A percentile compares a stretch with the other conserved stretches of the same genome.
Evolutionary conservation across 2,888 invertebrate species (phyloP).

Genomic region (Polymixis flavicincta): DNA sequence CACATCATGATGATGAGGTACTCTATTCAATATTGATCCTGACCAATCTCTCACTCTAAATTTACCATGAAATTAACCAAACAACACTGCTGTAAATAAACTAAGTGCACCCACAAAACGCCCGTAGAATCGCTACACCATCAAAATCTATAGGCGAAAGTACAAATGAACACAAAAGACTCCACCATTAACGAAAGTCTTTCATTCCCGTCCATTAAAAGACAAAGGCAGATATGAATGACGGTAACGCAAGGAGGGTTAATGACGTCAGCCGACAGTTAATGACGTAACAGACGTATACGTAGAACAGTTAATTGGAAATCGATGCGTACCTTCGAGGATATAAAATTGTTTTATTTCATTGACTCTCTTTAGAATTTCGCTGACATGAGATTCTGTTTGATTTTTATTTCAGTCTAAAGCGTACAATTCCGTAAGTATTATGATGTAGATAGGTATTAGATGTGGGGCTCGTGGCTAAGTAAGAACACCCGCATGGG

Average conservation of each 20-base stretch:
- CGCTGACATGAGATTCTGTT: background rate
- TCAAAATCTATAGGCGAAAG: slow-evolving; percentile 36
- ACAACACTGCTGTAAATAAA: background rate
- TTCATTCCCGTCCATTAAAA: slow-evolving; percentile 74
- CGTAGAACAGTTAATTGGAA: slow-evolving; percentile 74
- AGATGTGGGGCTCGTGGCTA: no score
- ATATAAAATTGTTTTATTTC: slow-evolving; percentile 39
- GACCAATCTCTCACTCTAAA: background rate
- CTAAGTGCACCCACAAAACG: slow-evolving; percentile 12
- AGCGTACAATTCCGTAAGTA: background rate
- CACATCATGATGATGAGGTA: background rate
- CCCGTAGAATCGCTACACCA: slow-evolving; percentile 14
- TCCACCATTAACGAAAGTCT: slow-evolving; percentile 70
- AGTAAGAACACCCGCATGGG: no score
- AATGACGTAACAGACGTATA: slow-evolving; percentile 41
- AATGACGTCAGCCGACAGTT: slow-evolving; percentile 42
- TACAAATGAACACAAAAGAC: slow-evolving; percentile 66
- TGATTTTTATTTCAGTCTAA: background rate
- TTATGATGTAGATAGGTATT: no score
- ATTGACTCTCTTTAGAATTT: slow-evolving; percentile 1
- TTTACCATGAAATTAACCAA: background rate
- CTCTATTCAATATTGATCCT: no score
- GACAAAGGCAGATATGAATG: slow-evolving; percentile 72
- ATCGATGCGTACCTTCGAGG: slow-evolving; percentile 76
- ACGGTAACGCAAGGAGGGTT: slow-evolving; percentile 60